These are phyloP conservation scores for Zosterops japonicus DNA, from an alignment of 2,113 vertebrate genomes.

Conservation along the genomic window DNA sequence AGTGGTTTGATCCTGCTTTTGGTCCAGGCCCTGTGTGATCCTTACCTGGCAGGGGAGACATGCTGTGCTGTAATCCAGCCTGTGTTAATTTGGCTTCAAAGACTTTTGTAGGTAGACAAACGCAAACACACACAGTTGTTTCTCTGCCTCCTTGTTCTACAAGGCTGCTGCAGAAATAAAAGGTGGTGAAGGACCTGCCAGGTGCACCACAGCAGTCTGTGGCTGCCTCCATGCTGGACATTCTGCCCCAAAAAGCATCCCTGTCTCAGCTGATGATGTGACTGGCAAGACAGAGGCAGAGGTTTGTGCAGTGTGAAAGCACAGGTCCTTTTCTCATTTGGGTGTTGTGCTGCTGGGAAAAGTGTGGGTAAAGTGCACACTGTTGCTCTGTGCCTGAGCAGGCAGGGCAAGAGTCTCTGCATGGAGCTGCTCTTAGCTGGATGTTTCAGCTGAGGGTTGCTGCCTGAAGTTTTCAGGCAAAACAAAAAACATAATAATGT, in stretches of 20 bases:
- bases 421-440: background rate
- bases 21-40: background rate
- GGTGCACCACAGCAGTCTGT: accelerated
- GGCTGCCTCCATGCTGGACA: background rate
- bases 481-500: background rate
- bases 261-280: background rate
- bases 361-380: accelerated
- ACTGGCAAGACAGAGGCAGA: background rate
- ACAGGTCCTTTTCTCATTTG: accelerated
- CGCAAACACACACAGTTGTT: accelerated
- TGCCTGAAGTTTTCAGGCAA: background rate
- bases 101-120: background rate
- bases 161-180: background rate
- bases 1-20: background rate
- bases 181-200: background rate
- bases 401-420: background rate
- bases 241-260: background rate
- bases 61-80: background rate
- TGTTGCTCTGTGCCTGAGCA: background rate
- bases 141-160: background rate
- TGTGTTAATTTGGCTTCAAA: background rate
- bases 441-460: background rate
- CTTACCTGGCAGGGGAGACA: background rate
- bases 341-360: accelerated
- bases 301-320: background rate